Conservation (phyloP, 2,797 vertebrate species). For the Rhinophrynus dorsalis region DNA sequence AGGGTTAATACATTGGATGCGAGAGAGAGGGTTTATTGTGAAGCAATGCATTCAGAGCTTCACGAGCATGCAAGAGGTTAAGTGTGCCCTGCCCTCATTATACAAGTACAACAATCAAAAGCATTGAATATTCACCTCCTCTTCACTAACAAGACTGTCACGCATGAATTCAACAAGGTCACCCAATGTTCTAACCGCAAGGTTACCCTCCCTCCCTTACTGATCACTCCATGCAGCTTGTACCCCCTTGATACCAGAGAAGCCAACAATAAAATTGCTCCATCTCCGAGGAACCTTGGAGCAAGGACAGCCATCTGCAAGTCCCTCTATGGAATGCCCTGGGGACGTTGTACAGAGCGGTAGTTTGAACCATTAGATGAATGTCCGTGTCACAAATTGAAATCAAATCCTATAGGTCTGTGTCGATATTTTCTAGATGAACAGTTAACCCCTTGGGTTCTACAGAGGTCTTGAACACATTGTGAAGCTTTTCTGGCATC, state of each 20-base stretch:
- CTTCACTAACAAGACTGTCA: too few species aligned
- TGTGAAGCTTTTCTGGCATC: too few species aligned
- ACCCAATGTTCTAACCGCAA: not conserved
- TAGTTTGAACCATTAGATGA: conserved; percentile 55
- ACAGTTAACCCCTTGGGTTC: too few species aligned
- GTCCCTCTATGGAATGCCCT: conserved; percentile 54
- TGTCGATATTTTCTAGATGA: conserved; percentile 50
- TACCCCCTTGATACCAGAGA: not conserved
- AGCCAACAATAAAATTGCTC: not conserved
- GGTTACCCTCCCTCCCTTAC: not conserved
- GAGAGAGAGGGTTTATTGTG: too few species aligned
- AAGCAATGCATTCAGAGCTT: too few species aligned
- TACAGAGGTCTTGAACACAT: too few species aligned
- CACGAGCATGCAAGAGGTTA: too few species aligned
- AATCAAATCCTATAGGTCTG: conserved; percentile 60
- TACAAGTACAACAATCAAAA: not conserved
- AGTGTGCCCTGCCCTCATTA: too few species aligned
- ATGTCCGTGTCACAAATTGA: conserved; percentile 58
- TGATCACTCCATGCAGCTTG: not conserved
- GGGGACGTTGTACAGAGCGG: conserved; percentile 37
- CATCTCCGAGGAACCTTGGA: not conserved
- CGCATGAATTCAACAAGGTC: not conserved
- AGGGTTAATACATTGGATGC: too few species aligned
- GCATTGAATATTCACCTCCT: not conserved
- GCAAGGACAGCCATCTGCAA: conserved; percentile 12